These are phyloP conservation scores for Iguana delicatissima DNA, from an alignment of 2,797 vertebrate species.

Conservation along the genomic window DNA sequence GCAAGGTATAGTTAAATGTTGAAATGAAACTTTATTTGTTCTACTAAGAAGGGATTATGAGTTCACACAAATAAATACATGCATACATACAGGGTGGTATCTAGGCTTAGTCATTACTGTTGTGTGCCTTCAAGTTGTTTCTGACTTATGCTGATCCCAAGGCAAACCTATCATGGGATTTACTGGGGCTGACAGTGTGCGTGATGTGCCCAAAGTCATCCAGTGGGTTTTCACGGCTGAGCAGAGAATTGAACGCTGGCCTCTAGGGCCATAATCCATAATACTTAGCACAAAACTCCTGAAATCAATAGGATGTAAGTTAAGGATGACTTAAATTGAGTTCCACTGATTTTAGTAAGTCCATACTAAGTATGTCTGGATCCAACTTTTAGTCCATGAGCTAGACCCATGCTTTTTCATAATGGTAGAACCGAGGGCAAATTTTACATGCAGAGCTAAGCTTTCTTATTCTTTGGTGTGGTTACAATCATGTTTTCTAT, in stretches of 20 bases:
- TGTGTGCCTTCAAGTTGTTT: no score
- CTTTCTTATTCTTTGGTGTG: not conserved
- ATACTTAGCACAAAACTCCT: not conserved
- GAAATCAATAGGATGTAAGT: not conserved
- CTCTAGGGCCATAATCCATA: no score
- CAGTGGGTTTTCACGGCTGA: no score
- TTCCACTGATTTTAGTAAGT: not conserved
- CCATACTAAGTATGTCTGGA: not conserved
- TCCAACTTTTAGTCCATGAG: not conserved
- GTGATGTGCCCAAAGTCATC: no score
- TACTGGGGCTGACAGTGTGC: no score
- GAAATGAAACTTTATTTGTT: slow-evolving; percentile 43
- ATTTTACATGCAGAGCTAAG: not conserved
- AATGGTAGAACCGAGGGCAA: not conserved
- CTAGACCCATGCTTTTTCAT: not conserved
- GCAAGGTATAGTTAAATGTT: no score
- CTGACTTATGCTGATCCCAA: no score
- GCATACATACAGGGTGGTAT: not conserved
- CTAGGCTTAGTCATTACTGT: not conserved
- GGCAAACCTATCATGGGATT: no score
- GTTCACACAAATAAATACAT: not conserved
- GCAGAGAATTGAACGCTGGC: no score
- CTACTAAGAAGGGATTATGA: not conserved
- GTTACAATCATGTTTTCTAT: not conserved
- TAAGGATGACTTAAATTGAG: not conserved